These are phyloP conservation scores for Pollenia angustigena DNA, from an alignment of 2,888 invertebrate species.

Conservation along the genomic window DNA sequence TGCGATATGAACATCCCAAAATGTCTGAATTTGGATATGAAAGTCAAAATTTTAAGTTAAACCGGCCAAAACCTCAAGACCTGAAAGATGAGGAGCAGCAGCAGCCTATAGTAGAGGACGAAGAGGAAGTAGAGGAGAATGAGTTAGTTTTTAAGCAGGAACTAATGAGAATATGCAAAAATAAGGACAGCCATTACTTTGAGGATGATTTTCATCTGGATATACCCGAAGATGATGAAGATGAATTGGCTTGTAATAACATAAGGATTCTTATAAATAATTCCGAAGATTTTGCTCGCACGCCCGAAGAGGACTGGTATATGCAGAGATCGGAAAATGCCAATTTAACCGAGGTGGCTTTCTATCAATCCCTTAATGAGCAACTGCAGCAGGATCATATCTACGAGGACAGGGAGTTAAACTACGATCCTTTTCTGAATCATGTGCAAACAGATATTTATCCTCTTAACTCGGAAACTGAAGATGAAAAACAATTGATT, in stretches of 20 bases:
- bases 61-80: not conserved
- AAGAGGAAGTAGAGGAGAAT: conserved; percentile 63
- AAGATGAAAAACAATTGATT: conserved; percentile 57
- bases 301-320: conserved; percentile 68
- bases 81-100: not conserved
- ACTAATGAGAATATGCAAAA: conserved; percentile 68
- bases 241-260: conserved; percentile 74
- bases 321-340: conserved; percentile 77
- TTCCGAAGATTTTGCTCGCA: conserved; percentile 73
- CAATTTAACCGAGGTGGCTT: conserved; percentile 80
- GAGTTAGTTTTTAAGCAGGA: conserved; percentile 70
- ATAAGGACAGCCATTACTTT: conserved; percentile 57
- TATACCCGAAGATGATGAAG: conserved; percentile 66
- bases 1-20: conserved; percentile 82
- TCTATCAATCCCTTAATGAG: conserved; percentile 82
- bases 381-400: conserved; percentile 76
- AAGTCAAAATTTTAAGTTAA: conserved; percentile 75
- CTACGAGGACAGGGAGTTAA: conserved; percentile 45
- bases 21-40: conserved; percentile 82
- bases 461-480: conserved; percentile 53
- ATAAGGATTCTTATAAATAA: conserved; percentile 80
- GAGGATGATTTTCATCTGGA: conserved; percentile 46
- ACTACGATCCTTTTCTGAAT: conserved; percentile 68
- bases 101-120: conserved; percentile 28
- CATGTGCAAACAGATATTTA: conserved; percentile 55